Base-by-base conservation (phyloP, 2,888 invertebrate species). In the Phortica magna region DNA sequence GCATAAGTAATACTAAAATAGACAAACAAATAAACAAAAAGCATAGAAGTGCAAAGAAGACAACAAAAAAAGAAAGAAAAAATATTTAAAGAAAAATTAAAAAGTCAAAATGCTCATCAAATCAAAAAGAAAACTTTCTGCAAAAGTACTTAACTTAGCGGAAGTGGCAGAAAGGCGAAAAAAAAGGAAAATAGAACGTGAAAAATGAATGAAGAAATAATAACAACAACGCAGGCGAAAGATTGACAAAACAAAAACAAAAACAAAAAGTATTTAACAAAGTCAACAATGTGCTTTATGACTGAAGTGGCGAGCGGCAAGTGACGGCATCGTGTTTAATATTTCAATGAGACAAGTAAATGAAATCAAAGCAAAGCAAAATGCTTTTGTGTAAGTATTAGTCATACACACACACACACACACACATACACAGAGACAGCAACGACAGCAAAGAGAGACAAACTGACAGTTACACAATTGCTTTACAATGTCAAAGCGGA, bases 201-300 rank as follows among this genome's bases (percentile, higher is more conserved):
- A n/a, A 31, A 31, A 31, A 55, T n/a, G n/a, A 55, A 7, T 55
- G n/a, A 14, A 55, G n/a, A 14, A 9, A 55, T n/a, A 55, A 14
- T 55, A 55, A n/a, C n/a, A n/a, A n/a, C n/a, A n/a, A n/a, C n/a
- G n/a, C n/a, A n/a, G n/a, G n/a, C n/a, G n/a, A n/a, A 1, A 31
- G 31, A 31, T 31, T 31, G 31, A 31, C 31, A 31, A 31, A 22
- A 31, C 14, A 41, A 71, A 14, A 39, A 61, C 2, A 64, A 78
- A 80, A 82, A 76, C 73, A 76, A 82, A 78, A 87, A 81, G 83
- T 85, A 85, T 88, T 85, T 88, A 85, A 81, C 77, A 87, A 77
- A 82, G 78, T 78, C 82, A 88, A 85, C 83, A 87, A 64, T 73
- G 71, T 31, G 55, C 31, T 67, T 70, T n/a, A 68, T 39, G 64